These are phyloP conservation scores for Xanthorhoe spadicearia DNA, from an alignment of 2,888 invertebrate genomes.

Conservation along the genomic window DNA sequence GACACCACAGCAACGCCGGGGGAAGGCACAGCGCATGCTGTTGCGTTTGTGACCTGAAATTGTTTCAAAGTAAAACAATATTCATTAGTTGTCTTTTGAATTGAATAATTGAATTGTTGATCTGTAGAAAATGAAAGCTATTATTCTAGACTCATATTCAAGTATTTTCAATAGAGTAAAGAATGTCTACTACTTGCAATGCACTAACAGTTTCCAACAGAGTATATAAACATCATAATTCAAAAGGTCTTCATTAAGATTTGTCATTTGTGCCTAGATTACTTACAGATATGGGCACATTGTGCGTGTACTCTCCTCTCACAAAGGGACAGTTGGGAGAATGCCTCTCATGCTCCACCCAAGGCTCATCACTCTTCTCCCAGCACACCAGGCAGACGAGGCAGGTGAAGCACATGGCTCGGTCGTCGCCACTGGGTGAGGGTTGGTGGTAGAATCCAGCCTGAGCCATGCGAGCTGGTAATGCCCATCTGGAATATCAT, in stretches of 20 bases:
- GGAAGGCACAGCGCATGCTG: conserved; percentile 89
- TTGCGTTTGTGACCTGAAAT: conserved; percentile 89
- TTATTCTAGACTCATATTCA: too few species aligned
- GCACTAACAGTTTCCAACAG: too few species aligned
- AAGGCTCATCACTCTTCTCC: conserved; percentile 98
- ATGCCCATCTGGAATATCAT: conserved; percentile 90
- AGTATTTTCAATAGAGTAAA: too few species aligned
- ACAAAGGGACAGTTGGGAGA: conserved; percentile 97
- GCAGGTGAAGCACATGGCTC: conserved; percentile 98
- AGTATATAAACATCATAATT: too few species aligned
- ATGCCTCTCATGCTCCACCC: conserved; percentile 98
- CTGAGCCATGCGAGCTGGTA: conserved; percentile 98
- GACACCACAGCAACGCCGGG: conserved; percentile 84
- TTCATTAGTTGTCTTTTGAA: too few species aligned
- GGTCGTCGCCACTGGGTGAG: conserved; percentile 94
- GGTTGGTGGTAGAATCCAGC: conserved; percentile 99
- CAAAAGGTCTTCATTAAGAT: too few species aligned
- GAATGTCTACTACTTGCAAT: too few species aligned
- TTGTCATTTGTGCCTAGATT: background rate
- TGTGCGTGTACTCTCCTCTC: conserved; percentile 97
- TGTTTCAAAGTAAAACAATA: background rate
- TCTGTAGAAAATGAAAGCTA: too few species aligned
- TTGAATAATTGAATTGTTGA: too few species aligned
- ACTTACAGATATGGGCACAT: conserved; percentile 92
- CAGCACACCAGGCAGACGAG: conserved; percentile 97